Conservation (phyloP, 1,140 invertebrate genomes). For the Cephus cinctus region DNA sequence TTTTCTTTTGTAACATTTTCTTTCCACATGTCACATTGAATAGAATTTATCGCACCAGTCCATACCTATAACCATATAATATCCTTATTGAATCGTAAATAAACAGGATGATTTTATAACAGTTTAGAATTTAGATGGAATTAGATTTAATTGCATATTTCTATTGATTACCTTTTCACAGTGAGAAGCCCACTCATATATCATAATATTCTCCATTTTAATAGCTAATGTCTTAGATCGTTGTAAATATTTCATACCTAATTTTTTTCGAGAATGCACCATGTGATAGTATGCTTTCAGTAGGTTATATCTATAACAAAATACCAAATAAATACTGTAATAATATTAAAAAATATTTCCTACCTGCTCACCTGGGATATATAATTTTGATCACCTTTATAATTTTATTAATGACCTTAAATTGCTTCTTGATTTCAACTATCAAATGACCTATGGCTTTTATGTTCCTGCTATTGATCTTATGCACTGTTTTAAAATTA, state of each 20-base stretch:
- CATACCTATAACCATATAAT: slow-evolving; percentile 33
- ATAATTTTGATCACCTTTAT: slow-evolving; percentile 32
- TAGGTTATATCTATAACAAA: slow-evolving; percentile 36
- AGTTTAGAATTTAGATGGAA: neutral
- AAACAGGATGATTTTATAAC: neutral
- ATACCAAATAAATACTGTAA: slow-evolving; percentile 7
- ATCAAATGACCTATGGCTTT: slow-evolving; percentile 23
- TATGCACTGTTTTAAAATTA: slow-evolving; percentile 33
- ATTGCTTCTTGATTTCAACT: slow-evolving; percentile 27
- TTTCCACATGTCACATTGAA: slow-evolving; percentile 38
- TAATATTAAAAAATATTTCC: slow-evolving; percentile 1
- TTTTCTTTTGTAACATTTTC: slow-evolving; percentile 19
- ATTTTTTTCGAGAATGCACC: slow-evolving; percentile 27
- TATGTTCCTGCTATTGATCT: slow-evolving; percentile 31
- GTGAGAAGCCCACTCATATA: slow-evolving; percentile 41
- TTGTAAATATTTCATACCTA: slow-evolving; percentile 27
- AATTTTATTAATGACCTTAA: slow-evolving; percentile 33
- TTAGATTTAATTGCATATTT: neutral
- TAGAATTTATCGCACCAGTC: slow-evolving; percentile 27
- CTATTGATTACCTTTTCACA: slow-evolving; percentile 38
- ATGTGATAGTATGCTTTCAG: slow-evolving; percentile 45
- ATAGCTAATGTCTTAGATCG: slow-evolving; percentile 28
- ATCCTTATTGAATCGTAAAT: slow-evolving; percentile 3
- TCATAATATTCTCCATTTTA: slow-evolving; percentile 32
- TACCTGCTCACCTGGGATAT: slow-evolving; percentile 36